Evolutionary conservation across 2,797 vertebrate species (phyloP), one percentile per base, ranked within the genome.

Genomic region (Cossypha dichroa): DNA sequence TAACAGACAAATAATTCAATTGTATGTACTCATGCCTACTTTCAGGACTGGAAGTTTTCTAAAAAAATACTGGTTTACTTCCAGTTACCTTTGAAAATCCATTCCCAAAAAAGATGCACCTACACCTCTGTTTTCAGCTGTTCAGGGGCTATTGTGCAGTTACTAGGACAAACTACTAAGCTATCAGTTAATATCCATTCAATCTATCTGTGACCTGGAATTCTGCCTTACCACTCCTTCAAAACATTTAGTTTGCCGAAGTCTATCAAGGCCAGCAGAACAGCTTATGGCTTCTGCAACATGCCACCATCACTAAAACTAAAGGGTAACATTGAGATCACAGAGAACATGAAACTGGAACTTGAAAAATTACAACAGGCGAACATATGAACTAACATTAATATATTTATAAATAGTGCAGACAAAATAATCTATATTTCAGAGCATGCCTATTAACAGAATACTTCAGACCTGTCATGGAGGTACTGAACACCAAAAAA

Each of bases 81-180:
- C 26, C 55, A 73, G 36, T 28, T 59, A 62, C 18, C 25, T 52
- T 46, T 69, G 33, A 85, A 81, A 81, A 29, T 10, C 14, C 41
- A n/a, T 31, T 84, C 41, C 69, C 51, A 59, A 76, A 29, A 22
- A 33, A 40, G 36, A 70, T 48, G 41, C 1, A 17, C 9, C 36
- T 48, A 67, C 13, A 21, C 8, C 9, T 49, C 26, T 34, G 11
- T 54, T 10, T 66, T 46, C 45, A 84, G 64, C 33, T 60, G 5
- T 73, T 73, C 26, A 43, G 18, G 28, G 17, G 21, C 15, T 19
- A 48, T 28, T 0, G 0, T 3, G 10, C 49, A 72, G 59, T 28
- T 67, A 25, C 13, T 56, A 26, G 16, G 51, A 78, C n/a, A 72
- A 68, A 59, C 12, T 34, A 29, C 29, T 54, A 23, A 58, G 15